Conservation (phyloP, 2,113 vertebrate genomes). For the Calonectris borealis region DNA sequence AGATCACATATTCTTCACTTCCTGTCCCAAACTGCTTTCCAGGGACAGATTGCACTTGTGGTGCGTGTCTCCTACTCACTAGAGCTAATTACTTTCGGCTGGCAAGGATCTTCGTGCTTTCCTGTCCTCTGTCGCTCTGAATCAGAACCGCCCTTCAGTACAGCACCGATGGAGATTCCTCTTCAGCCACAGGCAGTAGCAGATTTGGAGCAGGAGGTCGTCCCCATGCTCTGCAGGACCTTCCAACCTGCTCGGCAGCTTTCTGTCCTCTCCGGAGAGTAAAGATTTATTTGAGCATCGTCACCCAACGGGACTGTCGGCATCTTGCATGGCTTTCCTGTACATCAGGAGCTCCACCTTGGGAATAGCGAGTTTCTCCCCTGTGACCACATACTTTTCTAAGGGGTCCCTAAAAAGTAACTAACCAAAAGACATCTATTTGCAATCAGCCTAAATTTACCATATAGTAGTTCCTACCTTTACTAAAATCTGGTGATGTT, state of each 20-base stretch:
- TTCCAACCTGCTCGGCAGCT: neutral
- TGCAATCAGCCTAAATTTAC: neutral
- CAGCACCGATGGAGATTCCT: neutral
- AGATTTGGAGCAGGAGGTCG: neutral
- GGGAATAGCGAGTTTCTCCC: neutral
- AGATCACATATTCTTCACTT: neutral
- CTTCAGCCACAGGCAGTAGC: neutral
- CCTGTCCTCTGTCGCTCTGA: neutral
- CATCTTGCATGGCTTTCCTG: neutral
- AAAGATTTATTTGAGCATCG: neutral
- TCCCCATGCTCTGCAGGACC: neutral
- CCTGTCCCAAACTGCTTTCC: neutral
- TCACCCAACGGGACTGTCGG: neutral
- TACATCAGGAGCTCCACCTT: neutral
- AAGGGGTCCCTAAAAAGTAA: neutral
- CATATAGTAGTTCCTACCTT: neutral
- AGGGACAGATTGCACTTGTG: neutral
- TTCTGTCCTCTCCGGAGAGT: neutral
- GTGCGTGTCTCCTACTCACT: neutral
- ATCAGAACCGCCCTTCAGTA: neutral
- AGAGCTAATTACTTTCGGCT: conserved; percentile 13
- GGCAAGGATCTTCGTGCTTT: neutral
- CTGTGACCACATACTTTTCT: neutral
- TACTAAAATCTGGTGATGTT: neutral
- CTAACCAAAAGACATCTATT: neutral